These are phyloP conservation scores for Electrophaes corylata DNA, from an alignment of 2,888 invertebrate species.

Conservation along the genomic window DNA sequence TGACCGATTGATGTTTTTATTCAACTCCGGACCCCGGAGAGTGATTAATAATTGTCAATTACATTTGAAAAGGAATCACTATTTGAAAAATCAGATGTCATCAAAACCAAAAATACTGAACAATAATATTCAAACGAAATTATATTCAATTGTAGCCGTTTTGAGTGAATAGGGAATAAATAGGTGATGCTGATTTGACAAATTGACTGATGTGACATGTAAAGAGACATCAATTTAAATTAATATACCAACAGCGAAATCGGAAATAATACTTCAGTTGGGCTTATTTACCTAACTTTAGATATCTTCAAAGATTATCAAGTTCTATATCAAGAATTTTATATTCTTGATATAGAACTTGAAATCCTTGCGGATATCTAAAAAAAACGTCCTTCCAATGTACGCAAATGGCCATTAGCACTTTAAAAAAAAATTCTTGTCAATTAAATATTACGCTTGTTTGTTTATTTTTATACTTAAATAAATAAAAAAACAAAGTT, in stretches of 20 bases:
- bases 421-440: no score
- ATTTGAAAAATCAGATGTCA: slow-evolving; percentile 32
- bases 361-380: no score
- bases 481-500: no score
- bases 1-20: slow-evolving; percentile 38
- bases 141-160: slow-evolving; percentile 3
- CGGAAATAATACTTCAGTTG: neutral
- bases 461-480: no score
- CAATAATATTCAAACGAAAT: slow-evolving; percentile 17
- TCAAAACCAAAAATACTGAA: slow-evolving; percentile 6
- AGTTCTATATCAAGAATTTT: no score
- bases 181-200: slow-evolving; percentile 16
- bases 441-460: no score
- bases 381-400: no score
- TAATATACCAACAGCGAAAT: neutral
- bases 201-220: neutral
- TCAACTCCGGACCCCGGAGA: slow-evolving; percentile 27
- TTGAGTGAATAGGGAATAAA: neutral
- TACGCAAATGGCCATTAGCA: no score
- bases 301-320: no score
- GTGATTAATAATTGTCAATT: slow-evolving; percentile 43
- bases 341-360: no score
- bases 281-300: no score
- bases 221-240: neutral
- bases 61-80: slow-evolving; percentile 18